These are phyloP conservation scores for Synergus laeviventris DNA, from an alignment of 2,888 invertebrate genomes.

Conservation along the genomic window DNA sequence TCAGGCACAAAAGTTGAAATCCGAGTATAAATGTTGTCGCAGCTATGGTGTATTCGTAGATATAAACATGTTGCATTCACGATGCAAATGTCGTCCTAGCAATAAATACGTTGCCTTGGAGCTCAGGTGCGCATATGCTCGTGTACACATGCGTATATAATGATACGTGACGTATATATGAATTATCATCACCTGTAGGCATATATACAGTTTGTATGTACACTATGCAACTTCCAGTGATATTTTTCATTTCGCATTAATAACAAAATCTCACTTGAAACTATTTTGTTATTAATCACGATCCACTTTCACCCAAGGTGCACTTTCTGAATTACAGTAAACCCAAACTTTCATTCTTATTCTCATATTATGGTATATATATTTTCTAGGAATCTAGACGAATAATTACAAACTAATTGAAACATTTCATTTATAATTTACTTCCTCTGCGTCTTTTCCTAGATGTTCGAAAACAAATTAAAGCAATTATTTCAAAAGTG, in stretches of 20 bases:
- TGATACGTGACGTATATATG: slow-evolving; percentile 9
- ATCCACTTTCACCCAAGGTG: neutral
- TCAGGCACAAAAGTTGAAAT: slow-evolving; percentile 10
- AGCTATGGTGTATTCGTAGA: neutral
- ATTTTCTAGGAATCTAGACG: neutral
- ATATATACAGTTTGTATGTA: neutral
- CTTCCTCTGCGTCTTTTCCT: neutral
- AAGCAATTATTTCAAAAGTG: neutral
- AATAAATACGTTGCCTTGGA: slow-evolving; percentile 11
- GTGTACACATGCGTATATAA: neutral
- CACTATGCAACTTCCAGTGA: neutral
- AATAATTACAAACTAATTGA: slow-evolving; percentile 6
- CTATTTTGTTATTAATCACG: slow-evolving; percentile 25
- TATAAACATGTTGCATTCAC: neutral
- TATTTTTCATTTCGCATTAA: slow-evolving; percentile 14
- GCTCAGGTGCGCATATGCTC: neutral
- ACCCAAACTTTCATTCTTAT: slow-evolving; percentile 1
- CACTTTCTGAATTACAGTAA: neutral
- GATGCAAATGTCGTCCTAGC: slow-evolving; percentile 18
- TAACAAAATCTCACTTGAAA: slow-evolving; percentile 7
- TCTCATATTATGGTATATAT: neutral
- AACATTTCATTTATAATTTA: neutral
- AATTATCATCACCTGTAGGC: neutral
- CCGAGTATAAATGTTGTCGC: neutral
- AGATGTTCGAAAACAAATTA: neutral